Percentiles rank a stretch among this genome's conserved stretches.
Conservation (phyloP, 2,888 invertebrate genomes). For the Mimas tiliae region DNA sequence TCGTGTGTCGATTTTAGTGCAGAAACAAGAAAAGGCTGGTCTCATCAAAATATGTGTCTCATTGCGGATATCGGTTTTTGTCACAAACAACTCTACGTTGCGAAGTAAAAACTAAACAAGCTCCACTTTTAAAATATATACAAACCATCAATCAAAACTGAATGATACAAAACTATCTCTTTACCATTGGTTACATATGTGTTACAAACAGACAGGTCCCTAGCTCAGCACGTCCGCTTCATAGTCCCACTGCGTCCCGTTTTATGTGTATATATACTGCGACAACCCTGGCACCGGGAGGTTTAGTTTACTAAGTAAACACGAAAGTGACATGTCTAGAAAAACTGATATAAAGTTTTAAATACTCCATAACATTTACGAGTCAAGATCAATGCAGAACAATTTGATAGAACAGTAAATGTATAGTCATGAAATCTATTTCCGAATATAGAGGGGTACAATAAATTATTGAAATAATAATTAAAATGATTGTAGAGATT, state of each 20-base stretch:
- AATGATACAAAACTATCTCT: not conserved
- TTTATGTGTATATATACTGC: constrained; percentile 12
- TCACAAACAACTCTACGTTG: not conserved
- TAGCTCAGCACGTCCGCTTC: not conserved
- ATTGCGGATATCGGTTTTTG: not conserved
- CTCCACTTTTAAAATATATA: not conserved
- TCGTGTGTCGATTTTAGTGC: too few relatives aligned
- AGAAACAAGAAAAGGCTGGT: too few relatives aligned
- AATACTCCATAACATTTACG: not conserved
- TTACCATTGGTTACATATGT: not conserved
- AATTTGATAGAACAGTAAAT: not conserved
- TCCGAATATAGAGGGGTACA: not conserved
- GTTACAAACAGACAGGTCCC: not conserved
- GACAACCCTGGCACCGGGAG: not conserved
- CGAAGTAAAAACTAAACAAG: not conserved
- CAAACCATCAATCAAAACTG: not conserved
- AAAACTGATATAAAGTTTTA: not conserved
- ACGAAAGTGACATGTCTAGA: not conserved
- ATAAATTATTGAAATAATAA: too few relatives aligned
- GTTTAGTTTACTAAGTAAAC: constrained; percentile 1
- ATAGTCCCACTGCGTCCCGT: constrained; percentile 14
- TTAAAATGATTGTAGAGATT: too few relatives aligned
- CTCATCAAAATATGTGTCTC: too few relatives aligned
- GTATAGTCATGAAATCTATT: not conserved
- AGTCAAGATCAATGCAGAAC: not conserved